Evolutionary conservation across 2,797 vertebrate genomes (phyloP).

Genomic region (Columba guinea): DNA sequence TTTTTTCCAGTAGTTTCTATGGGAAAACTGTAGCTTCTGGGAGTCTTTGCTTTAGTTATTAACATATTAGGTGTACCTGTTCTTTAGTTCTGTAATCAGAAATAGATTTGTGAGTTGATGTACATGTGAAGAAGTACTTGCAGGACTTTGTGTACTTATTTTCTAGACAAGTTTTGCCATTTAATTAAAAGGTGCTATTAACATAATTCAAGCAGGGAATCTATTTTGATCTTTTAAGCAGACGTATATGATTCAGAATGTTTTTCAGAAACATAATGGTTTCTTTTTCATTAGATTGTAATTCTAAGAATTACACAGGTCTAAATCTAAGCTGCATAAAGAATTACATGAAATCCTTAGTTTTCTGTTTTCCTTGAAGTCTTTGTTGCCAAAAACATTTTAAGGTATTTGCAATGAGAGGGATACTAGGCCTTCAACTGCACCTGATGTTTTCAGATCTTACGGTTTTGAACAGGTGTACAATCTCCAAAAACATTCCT

Average conservation of each 20-base stretch:
- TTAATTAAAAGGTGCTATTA: neutral
- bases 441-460: accelerated
- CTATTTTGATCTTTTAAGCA: neutral
- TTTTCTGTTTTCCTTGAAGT: neutral
- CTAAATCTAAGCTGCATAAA: neutral
- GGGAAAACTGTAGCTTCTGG: neutral
- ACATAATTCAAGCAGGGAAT: neutral
- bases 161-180: neutral
- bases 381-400: neutral
- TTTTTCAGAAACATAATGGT: neutral
- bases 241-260: neutral
- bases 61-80: neutral
- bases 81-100: neutral
- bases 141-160: neutral
- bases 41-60: neutral
- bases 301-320: neutral
- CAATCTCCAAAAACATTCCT: neutral
- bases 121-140: neutral
- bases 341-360: neutral
- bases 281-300: neutral
- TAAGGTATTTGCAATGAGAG: neutral
- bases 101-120: neutral
- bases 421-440: neutral
- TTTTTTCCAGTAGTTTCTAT: neutral
- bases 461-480: neutral